Evolutionary conservation across 2,888 invertebrate species (phyloP), one percentile per base, ranked within the genome.

Genomic region (Eupithecia exiguata): DNA sequence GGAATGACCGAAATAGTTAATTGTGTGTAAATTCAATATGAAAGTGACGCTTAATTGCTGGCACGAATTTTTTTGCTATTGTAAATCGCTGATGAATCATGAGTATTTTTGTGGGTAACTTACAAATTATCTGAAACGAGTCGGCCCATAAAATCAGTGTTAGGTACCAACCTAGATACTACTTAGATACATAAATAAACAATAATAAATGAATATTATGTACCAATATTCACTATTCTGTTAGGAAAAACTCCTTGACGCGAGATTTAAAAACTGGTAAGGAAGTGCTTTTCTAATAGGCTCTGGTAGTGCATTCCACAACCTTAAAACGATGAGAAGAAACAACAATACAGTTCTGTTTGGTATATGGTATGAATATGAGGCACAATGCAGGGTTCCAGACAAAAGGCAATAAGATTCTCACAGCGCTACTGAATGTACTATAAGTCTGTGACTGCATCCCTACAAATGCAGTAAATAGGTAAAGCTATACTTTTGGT

Each of bases 381-480:
- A 62, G 72, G 30, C 73, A 72, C 69, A 43, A 68, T 74, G 70
- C 71, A 66, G 36, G 35, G 71, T 72, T 63, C 74, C 80, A 78
- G 70, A 80, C 76, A 75, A 77, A 70, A 69, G 82, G 81, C 79
- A 83, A 83, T 79, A 75, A 80, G 79, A 83, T 79, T 84, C 79
- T 67, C 25, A 40, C 66, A 43, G 25, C 35, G 78, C 76, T 79
- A 69, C 76, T 75, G 71, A 76, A 71, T 66, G 72, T 62, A 40
- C 74, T n/a, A n/a, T n/a, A n/a, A n/a, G n/a, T n/a, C n/a, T 68
- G 75, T 70, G 70, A 65, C 72, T 53, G 86, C 80, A 85, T 77
- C 85, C 86, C 40, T 86, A 86, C 78, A 84, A 86, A 82, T 86
- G 86, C 85, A 82, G 70, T 79, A 74, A 74, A 62, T 58, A 77